Conservation (phyloP, 2,888 invertebrate species). For the Brassicogethes aeneus region DNA sequence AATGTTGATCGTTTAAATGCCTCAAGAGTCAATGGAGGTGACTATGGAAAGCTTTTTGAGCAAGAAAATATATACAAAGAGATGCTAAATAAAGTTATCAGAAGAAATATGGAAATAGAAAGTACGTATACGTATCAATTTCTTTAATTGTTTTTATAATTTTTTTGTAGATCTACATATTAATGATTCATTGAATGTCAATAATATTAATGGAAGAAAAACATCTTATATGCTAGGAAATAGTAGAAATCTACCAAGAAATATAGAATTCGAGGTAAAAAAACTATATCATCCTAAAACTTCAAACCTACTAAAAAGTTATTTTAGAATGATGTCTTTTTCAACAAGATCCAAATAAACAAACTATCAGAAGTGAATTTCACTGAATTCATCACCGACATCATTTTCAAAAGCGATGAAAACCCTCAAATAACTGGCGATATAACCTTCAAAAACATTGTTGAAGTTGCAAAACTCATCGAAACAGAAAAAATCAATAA, state of each 20-base stretch:
- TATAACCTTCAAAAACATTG: slow-evolving; percentile 32
- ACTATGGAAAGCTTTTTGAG: no score
- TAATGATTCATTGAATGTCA: slow-evolving; percentile 34
- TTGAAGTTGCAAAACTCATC: slow-evolving; percentile 32
- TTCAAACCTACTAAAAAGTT: no score
- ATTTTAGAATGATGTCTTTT: slow-evolving; percentile 27
- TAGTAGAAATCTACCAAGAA: not conserved
- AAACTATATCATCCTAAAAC: no score
- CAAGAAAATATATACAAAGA: slow-evolving; percentile 14
- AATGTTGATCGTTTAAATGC: slow-evolving; percentile 23
- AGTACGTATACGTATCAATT: no score
- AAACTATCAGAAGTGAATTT: slow-evolving; percentile 37
- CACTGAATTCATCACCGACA: slow-evolving; percentile 34
- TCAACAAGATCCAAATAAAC: slow-evolving; percentile 28
- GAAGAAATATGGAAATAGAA: no score
- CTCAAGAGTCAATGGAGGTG: no score
- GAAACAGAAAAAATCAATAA: slow-evolving; percentile 37
- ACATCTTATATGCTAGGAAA: slow-evolving; percentile 12
- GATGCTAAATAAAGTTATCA: no score
- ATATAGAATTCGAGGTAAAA: not conserved
- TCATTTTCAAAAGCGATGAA: slow-evolving; percentile 38
- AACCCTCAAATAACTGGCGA: slow-evolving; percentile 24
- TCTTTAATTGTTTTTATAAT: not conserved
- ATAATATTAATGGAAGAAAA: slow-evolving; percentile 29
- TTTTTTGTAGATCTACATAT: slow-evolving; percentile 30